Base-by-base conservation (phyloP, 2,797 vertebrate species). In the Glossophaga mutica region DNA sequence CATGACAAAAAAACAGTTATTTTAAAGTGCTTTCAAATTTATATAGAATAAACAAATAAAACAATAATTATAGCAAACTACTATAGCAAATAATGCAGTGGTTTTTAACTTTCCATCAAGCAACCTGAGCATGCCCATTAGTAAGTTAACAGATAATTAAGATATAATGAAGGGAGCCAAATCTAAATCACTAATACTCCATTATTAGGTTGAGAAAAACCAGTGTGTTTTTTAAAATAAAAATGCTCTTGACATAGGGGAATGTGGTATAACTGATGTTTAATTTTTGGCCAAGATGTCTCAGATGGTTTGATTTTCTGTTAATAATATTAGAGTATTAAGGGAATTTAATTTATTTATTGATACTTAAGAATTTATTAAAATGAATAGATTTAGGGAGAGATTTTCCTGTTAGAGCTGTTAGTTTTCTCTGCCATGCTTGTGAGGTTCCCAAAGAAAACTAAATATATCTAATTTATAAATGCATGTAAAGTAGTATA, bases 21-120 rank as follows among this genome's bases (percentile, higher is more conserved):
- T 55, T 3, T 32, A 71, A 94, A 92, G 6, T 78, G n/a, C 12
- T 16, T 79, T 91, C 67, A 94, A 82, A 82, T 74, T 76, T 82
- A 71, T 74, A 34, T 90, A 78, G 32, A 42, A 48, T 81, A 96
- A 90, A 67, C 14, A 73, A 67, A 77, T 34, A 68, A 74, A 55
- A 34, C 2, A 82, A 57, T 84, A 87, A 89, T 91, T 76, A 91
- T 8, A 84, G 15, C 19, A 94, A 83, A 70, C 8, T 34, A 73
- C 21, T 21, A 76, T 22, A 87, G 18, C 21, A 95, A 94, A 95
- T 2, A 92, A 9, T 24, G 42, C 14, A 78, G 26, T 91, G 22
- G 0, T 82, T 88, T 88, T 87, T 57, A 85, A 74, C 92, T 93
- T 95, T 91, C 74, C 16, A 95, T 34, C 6, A 91, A 74, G 16